Conservation (phyloP, 2,113 vertebrate genomes). For the Lepus timidus region DNA sequence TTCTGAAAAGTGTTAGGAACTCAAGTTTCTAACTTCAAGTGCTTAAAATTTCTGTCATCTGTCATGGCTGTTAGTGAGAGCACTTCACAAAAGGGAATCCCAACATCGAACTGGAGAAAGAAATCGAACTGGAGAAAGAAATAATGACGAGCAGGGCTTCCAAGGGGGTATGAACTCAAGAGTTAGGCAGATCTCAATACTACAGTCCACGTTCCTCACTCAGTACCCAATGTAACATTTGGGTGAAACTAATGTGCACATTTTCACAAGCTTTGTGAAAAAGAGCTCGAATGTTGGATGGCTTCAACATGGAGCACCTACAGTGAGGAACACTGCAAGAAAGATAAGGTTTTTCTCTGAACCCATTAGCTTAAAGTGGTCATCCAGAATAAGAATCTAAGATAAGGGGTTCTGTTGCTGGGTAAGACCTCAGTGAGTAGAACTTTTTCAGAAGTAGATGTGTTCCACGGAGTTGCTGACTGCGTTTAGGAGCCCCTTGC, state of each 20-base stretch:
- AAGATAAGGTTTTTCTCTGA: neutral
- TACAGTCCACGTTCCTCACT: neutral
- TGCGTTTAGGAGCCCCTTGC: neutral
- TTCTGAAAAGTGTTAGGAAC: neutral
- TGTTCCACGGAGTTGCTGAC: neutral
- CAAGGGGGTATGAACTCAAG: neutral
- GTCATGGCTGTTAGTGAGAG: neutral
- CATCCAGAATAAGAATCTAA: neutral
- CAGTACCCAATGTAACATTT: neutral
- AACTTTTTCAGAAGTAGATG: neutral
- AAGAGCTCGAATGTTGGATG: neutral
- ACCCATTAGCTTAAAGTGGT: neutral
- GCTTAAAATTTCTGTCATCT: neutral
- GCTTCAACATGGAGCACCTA: accelerated
- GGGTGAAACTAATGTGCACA: neutral
- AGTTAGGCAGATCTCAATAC: neutral
- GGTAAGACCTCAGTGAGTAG: neutral
- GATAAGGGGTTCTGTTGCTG: neutral
- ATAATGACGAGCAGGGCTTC: neutral
- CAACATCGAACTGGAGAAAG: neutral
- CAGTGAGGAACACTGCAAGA: no score
- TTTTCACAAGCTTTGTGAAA: neutral
- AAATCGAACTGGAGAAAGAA: neutral
- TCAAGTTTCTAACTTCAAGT: neutral
- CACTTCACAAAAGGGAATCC: neutral